Evolutionary conservation across 2,113 vertebrate genomes (phyloP), one percentile per base, ranked within the genome.

Genomic region (Perca schrenkii): DNA sequence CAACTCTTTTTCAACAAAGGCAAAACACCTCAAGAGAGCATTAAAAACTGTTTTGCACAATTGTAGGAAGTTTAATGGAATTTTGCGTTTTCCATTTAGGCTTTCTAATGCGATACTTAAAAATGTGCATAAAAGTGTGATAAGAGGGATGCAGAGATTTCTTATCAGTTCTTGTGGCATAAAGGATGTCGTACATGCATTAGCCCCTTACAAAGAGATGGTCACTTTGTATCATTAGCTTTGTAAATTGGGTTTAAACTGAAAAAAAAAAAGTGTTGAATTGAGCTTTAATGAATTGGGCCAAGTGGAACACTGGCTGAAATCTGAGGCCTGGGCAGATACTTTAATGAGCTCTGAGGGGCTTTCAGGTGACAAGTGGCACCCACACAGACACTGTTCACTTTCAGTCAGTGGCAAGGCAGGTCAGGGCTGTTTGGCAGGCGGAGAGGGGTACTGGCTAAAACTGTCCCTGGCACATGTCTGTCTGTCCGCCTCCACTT

Each of bases 381-480:
- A 8, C 43, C 68, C 66, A 77, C 69, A 78, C 84, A 57, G 50
- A 69, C 64, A 16, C 53, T 43, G 80, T 50, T 80, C 57, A 54
- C 60, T 72, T 73, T 56, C 72, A 80, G 72, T 43, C 63, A 5
- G 62, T 66, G 73, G 52, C 63, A 12, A 12, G 46, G 53, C 19
- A 25, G 83, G 80, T 86, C 73, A 61, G 31, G 21, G 60, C 80
- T 4, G 64, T 60, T 78, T 84, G 77, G 80, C 83, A 64, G 80
- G 22, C 75, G 12, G 47, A 40, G 75, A 61, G 77, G 47, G 53
- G 67, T 22, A 16, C 76, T 77, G 83, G 77, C 73, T 80, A 65
- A 61, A 36, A 50, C 14, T 1, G 50, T 67, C 19, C 22, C 36
- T 82, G 86, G 84, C 83, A 60, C 65, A 62, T 43, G 14, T 70